A percentile compares a stretch with the other conserved stretches of the same genome.
Evolutionary conservation across 2,888 invertebrate species (phyloP).

Genomic region (Oscheius sp.): DNA sequence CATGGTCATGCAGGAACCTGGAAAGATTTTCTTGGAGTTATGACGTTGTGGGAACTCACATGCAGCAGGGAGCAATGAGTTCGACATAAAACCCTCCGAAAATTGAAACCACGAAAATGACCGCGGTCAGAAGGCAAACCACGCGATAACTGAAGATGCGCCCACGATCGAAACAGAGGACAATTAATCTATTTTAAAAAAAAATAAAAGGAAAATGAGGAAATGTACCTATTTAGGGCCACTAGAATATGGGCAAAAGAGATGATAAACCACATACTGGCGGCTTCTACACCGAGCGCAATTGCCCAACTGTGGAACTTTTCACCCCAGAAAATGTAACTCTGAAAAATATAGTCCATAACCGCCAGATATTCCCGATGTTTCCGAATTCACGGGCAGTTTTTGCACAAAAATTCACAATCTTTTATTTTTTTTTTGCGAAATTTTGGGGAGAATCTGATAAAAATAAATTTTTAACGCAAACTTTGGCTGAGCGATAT

Average conservation of each 20-base stretch:
- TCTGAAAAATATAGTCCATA: not conserved
- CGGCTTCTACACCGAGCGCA: not conserved
- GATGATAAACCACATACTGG: conserved; percentile 11
- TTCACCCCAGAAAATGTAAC: not conserved
- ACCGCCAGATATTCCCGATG: not conserved
- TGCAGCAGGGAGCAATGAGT: not conserved
- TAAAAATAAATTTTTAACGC: too few species aligned
- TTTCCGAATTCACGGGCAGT: too few species aligned
- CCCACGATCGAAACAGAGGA: not conserved
- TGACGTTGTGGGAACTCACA: not conserved
- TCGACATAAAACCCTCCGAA: not conserved
- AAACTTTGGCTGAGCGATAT: too few species aligned
- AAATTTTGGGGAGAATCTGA: too few species aligned
- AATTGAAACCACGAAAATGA: not conserved
- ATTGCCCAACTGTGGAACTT: not conserved
- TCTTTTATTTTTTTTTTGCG: too few species aligned
- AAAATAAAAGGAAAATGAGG: not conserved
- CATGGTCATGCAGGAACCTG: conserved; percentile 14
- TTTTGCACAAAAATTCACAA: too few species aligned
- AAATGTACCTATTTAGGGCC: not conserved
- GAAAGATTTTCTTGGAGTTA: not conserved
- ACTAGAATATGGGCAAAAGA: conserved; percentile 2
- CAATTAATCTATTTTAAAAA: not conserved
- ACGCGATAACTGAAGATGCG: not conserved
- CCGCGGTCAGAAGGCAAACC: not conserved